Evolutionary conservation across 2,888 invertebrate species (phyloP), one percentile per base, ranked within the genome.

Genomic region (Helobdella robusta): DNA sequence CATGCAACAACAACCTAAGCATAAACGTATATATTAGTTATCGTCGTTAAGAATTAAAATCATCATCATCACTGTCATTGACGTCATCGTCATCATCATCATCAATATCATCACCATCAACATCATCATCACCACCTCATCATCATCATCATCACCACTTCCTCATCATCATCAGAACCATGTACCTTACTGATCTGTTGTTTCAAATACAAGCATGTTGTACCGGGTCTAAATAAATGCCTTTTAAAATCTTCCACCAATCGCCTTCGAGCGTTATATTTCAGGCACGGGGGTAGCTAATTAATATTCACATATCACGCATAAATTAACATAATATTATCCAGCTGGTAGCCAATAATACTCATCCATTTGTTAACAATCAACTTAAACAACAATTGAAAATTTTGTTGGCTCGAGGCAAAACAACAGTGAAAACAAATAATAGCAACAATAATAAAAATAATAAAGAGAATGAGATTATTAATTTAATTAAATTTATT

Each of bases 241-340:
- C 77, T 69, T 67, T 78, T 78, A 71, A 75, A 79, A 56, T 74
- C 71, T 59, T 78, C 79, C n/a, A 79, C 75, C 35, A 76, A 72
- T 34, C 75, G 68, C 34, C 79, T 70, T 36, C 74, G 71, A 4
- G 74, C 73, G 68, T 76, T 75, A 15, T 75, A 76, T 64, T 73
- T 71, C 40, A 78, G 67, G 1, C 77, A 76, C 1, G 78, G 78
- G 2, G 79, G 79, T 48, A 78, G 72, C 75, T 77, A 73, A 72
- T 32, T 67, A 62, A 28, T 3, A 20, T 64, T 5, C 6, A 40
- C 11, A 40, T 18, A 40, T 11, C 40, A 40, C 11, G 40, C 15
- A 34, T 58, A 15, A 30, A 25, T 8, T 11, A 58, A 11, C 18
- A 8, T 58, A 58, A 15, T 28, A 25, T 58, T 58, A 11, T 8